Evolutionary conservation across 1,140 invertebrate genomes (phyloP).

Genomic region (Hycleus phaleratus): DNA sequence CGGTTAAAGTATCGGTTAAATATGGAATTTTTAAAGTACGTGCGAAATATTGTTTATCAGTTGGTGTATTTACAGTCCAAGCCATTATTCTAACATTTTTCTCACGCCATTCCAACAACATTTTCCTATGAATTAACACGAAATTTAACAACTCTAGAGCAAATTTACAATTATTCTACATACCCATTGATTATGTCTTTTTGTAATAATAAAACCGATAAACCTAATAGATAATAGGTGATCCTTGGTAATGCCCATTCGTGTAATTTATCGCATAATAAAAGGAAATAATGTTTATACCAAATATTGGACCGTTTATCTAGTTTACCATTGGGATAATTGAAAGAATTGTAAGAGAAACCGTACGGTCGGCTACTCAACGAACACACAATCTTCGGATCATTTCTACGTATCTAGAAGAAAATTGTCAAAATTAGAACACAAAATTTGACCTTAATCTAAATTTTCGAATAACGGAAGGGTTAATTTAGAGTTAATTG

Average conservation of each 20-base stretch:
- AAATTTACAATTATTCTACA: slow-evolving; percentile 28
- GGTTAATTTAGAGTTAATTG: neutral
- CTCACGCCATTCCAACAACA: slow-evolving; percentile 48
- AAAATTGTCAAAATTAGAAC: neutral
- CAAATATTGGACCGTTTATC: slow-evolving; percentile 37
- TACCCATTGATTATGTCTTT: slow-evolving; percentile 60
- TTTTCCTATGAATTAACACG: slow-evolving; percentile 39
- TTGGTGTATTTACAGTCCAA: slow-evolving; percentile 58
- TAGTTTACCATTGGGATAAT: slow-evolving; percentile 38
- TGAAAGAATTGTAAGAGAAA: slow-evolving; percentile 43
- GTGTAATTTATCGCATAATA: slow-evolving; percentile 47
- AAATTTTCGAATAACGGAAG: too few species aligned
- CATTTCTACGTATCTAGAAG: slow-evolving; percentile 52
- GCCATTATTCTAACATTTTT: slow-evolving; percentile 50
- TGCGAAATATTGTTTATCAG: slow-evolving; percentile 55
- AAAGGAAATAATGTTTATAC: slow-evolving; percentile 42
- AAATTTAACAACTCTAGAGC: too few species aligned
- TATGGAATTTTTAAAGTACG: slow-evolving; percentile 52
- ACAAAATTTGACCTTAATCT: too few species aligned
- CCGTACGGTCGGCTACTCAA: slow-evolving; percentile 54
- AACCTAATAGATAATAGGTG: slow-evolving; percentile 48
- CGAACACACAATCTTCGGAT: slow-evolving; percentile 56
- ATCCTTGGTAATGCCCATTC: slow-evolving; percentile 47
- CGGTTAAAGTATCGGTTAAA: slow-evolving; percentile 57
- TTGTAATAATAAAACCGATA: slow-evolving; percentile 58